phyloP scores from a whole-genome alignment of 2,113 vertebrate species.

The Anas platyrhynchos region DNA sequence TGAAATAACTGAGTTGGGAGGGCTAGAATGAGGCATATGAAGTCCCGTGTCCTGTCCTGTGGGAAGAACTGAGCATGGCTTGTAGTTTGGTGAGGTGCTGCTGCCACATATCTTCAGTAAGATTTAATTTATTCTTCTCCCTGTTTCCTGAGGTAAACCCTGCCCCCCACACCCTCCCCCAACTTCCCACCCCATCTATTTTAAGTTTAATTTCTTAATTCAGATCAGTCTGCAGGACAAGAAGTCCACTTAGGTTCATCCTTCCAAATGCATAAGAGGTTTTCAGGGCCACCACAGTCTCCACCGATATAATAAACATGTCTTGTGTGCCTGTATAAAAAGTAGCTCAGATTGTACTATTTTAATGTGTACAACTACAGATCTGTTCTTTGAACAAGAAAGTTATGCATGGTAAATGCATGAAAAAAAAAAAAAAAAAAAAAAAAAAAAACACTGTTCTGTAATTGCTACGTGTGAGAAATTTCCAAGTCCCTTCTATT shows the following conservation, averaged over 20 bases:
- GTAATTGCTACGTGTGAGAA: background rate
- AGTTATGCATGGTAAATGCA: background rate
- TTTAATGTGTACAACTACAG: background rate
- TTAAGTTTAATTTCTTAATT: background rate
- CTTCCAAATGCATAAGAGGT: background rate
- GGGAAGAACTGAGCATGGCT: background rate
- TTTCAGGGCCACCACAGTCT: background rate
- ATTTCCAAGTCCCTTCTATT: background rate
- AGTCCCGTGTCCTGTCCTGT: background rate
- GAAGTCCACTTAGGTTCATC: background rate
- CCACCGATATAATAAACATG: background rate
- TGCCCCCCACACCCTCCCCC: background rate
- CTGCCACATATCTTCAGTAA: background rate
- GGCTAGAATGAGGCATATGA: background rate
- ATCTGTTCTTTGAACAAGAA: background rate
- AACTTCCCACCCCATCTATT: background rate
- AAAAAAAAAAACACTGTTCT: background rate
- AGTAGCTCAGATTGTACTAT: background rate
- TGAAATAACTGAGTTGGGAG: accelerated
- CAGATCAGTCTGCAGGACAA: background rate
- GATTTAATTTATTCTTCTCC: background rate
- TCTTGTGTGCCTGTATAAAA: background rate
- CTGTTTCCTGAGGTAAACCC: background rate
- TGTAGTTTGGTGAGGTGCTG: background rate
- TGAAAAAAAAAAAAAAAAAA: background rate